Evolutionary conservation across 2,113 vertebrate genomes (phyloP), one percentile per base, ranked within the genome.

Genomic region (Chloropsis cyanopogon): DNA sequence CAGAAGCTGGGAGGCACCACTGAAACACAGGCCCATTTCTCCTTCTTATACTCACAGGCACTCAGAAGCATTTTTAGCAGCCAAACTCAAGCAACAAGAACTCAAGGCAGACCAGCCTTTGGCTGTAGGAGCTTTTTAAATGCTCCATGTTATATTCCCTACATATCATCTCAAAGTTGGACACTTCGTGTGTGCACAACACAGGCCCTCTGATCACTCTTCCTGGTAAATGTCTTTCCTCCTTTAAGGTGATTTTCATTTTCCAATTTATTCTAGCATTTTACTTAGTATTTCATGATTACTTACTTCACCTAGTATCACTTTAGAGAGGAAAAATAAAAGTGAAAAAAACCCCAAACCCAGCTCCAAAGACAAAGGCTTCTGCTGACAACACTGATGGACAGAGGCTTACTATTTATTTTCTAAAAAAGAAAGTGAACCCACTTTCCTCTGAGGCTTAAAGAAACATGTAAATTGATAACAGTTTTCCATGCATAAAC

Each of bases 391-490:
- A 24, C 14, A 77, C 8, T 29, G 56, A 57, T 39, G 60, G 54
- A 70, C 41, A 22, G 1, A 14, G 59, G 49, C 29, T 66, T 75
- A 10, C 13, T 63, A 26, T 35, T 77, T 64, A 50, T 42, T 86
- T 54, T 44, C 80, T 82, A 53, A 21, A 6, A 25, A 92, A 94
- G 50, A 69, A 89, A 88, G 42, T 41, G 53, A 96, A 84, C 63
- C 53, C 49, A 54, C 50, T 88, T 90, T 91, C 87, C 79, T 89
- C 29, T 92, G 82, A 77, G 84, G 60, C 66, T 89, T 95, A 60
- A 89, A 92, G 93, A 96, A 94, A 95, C 71, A 53, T 33, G 59
- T 61, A 88, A 95, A 95, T 53, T 71, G 93, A 59, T 92, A 89
- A 88, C 39, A 91, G 82, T 82, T 93, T 95, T 72, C 23, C 25